Base-by-base conservation (phyloP, 64 coral and sea anemone genomes). In the Cladopsammia gracilis region DNA sequence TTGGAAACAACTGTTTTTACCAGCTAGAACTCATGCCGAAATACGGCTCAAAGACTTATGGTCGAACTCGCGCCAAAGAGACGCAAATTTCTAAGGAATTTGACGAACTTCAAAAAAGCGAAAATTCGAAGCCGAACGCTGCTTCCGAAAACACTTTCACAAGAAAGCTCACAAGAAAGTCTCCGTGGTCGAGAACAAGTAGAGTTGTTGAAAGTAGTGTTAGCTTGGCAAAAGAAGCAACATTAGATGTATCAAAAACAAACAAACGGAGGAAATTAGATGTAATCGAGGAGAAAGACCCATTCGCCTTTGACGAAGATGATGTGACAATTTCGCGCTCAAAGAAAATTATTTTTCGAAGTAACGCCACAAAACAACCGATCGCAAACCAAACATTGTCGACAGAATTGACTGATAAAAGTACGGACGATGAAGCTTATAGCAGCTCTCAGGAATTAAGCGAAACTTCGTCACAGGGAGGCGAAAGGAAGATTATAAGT, bases 341-440 rank as follows among this genome's bases (percentile, higher is more conserved):
- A 4, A 26, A 86, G 44, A n/a, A 50, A 48, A 84, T 42, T 50
- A 15, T 59, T 12, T 77, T 85, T 71, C 22, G 64, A 62, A 91
- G 70, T 64, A 71, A 72, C 25, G 48, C 88, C 58, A 51, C 80
- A 52, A 74, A 53, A 25, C 64, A 91, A 34, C 83, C 74, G 23
- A 51, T 82, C 12, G 6, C 67, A 73, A 72, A 82, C 50, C 54
- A 76, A n/a, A 45, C 25, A 24, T 76, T 70, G 75, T 16, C 58
- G 65, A 80, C 71, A 48, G 86, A 78, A 77, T 74, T 64, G 6
- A 89, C 65, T 54, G 96, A 89, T 67, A 98, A 98, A 88, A 98
- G 93, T 73, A 98, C 96, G 18, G 96, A 98, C 72, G 96, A 98
- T 62, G 96, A 98, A 92, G 93, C 96, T 48, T 98, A 98, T 53